Base-by-base conservation (phyloP, 2,113 vertebrate genomes). In the Podocnemis expansa region DNA sequence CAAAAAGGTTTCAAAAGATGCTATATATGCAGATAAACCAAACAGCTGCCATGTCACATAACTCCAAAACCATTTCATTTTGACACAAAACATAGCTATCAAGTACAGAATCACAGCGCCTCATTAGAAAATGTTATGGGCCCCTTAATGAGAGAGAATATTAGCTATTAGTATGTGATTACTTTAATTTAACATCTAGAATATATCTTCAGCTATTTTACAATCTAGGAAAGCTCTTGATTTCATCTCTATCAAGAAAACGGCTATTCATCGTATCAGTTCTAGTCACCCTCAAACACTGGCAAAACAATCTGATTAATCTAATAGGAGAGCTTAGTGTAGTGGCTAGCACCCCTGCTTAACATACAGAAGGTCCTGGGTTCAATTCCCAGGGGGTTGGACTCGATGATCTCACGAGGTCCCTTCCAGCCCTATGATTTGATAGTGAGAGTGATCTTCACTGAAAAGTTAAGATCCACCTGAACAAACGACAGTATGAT, bases 171-270 rank as follows among this genome's bases (percentile, higher is more conserved):
- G 79, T 84, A 93, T 80, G 86, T 63, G 90, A 94, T 93, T 94
- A 93, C 56, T 91, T 93, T 86, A 82, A 91, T 94, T 89, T 87
- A 97, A 90, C 78, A 91, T 73, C 94, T 88, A 78, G 84, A 82
- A 84, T 83, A 84, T 83, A 93, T 84, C 55, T 89, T 90, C 90
- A 91, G 29, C 55, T 49, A 91, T 82, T 84, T 89, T 84, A 95
- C 94, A 93, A 84, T 34, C 55, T 73, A 87, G 76, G 3, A 87
- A 82, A 45, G 60, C 83, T 89, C 73, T 90, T 94, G 79, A 93
- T 95, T 96, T 94, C 73, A 91, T 76, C 91, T 54, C 73, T 89
- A 63, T 88, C 78, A 92, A 45, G 56, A 45, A 79, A 95, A 85
- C 2, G 91, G 87, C 80, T 89, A 80, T 86, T 91, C 91, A 90